Base-by-base conservation (phyloP, 92 coral and sea anemone species). In the Pocillopora meandrina region DNA sequence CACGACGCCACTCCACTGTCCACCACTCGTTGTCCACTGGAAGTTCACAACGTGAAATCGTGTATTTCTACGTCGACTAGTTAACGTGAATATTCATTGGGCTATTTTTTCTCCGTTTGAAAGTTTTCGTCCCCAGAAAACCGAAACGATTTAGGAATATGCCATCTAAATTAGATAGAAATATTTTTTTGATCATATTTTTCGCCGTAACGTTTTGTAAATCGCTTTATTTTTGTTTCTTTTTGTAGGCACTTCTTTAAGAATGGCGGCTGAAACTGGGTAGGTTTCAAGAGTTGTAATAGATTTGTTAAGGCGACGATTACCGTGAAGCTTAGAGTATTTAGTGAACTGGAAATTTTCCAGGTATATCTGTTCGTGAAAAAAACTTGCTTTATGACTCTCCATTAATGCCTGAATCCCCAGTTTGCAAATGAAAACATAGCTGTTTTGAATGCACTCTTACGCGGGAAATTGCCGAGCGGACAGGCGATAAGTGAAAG, bases 291-390 rank as follows among this genome's bases (percentile, higher is more conserved):
- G 52, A 3, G 52, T 42, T 42, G 52, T 42, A 42, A 42, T 42
- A 42, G 5, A 42, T 72, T 72, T 42, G 77, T 72, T 72, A 36
- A 42, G 77, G 77, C 59, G 59, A 72, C 35, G 35, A 72, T 72
- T 36, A 72, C 77, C 59, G 77, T 42, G 77, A 72, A 72, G 77
- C 19, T 36, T 26, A 26, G 31, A 26, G 77, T 72, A 36, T 42
- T 72, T 72, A 36, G 35, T 72, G 77, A 72, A 72, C 77, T 72
- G 77, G 17, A 72, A 72, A 72, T 72, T 72, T 72, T 72, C 77
- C 77, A 72, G 59, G 55, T 55, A 36, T 72, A 72, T 72, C 61
- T 35, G 77, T 72, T 42, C 59, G 12, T 18, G 77, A 16, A 14
- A 36, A 72, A 42, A 35, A 72, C 59, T 12, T 72, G 61, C 59